These are phyloP conservation scores for Melanotaenia pygmaea DNA, from an alignment of 2,797 vertebrate genomes.

Conservation along the genomic window DNA sequence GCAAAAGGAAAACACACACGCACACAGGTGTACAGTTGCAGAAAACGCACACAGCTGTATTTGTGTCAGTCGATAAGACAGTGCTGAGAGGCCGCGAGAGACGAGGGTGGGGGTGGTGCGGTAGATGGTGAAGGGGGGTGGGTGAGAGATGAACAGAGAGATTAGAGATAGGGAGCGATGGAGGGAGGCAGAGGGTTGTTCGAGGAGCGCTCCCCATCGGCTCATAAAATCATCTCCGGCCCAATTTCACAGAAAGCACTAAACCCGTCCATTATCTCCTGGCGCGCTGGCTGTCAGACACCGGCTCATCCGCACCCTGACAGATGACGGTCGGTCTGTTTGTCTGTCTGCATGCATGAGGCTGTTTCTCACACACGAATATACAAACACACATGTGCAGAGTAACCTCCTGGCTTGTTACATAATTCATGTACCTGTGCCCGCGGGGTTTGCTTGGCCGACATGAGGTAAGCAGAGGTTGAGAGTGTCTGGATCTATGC, in stretches of 20 bases:
- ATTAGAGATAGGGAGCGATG: conserved; percentile 53
- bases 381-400: background rate
- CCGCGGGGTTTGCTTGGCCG: conserved; percentile 39
- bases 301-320: conserved; percentile 65
- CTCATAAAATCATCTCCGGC: conserved; percentile 71
- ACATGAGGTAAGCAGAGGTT: conserved; percentile 45
- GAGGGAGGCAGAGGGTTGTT: conserved; percentile 64
- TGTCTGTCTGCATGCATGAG: conserved; percentile 20
- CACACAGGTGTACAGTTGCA: background rate
- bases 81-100: conserved; percentile 50
- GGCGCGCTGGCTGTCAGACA: conserved; percentile 67
- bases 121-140: background rate
- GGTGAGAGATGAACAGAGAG: conserved; percentile 47
- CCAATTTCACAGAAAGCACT: conserved; percentile 77
- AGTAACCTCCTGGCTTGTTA: conserved; percentile 46
- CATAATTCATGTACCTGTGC: conserved; percentile 65
- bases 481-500: conserved; percentile 14
- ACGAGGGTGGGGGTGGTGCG: background rate
- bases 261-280: conserved; percentile 75
- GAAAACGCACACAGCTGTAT: conserved; percentile 54
- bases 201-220: conserved; percentile 63
- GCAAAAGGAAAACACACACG: conserved; percentile 16
- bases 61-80: conserved; percentile 71
- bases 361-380: background rate
- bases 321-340: conserved; percentile 62